Percentiles rank a stretch among this genome's conserved stretches.
Conservation (phyloP, 1,140 invertebrate species). For the Apocrypta bakeri region DNA sequence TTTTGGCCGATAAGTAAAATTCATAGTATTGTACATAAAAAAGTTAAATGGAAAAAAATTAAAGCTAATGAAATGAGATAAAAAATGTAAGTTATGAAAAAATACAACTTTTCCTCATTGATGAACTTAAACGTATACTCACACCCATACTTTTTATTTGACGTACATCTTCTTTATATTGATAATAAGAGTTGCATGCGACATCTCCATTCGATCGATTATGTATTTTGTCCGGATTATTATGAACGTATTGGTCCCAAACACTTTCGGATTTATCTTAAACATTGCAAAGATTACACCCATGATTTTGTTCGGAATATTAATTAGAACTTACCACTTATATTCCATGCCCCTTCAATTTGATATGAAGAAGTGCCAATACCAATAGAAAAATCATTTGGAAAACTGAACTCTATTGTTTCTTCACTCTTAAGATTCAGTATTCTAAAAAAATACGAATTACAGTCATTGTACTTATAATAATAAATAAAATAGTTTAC, state of each 20-base stretch:
- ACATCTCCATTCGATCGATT: slow-evolving; percentile 72
- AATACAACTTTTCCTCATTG: too few relatives aligned
- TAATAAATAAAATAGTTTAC: not conserved
- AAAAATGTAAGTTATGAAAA: too few relatives aligned
- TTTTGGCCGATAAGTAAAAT: too few relatives aligned
- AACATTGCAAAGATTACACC: slow-evolving; percentile 45
- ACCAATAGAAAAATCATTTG: slow-evolving; percentile 76
- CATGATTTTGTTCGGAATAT: not conserved
- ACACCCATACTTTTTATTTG: slow-evolving; percentile 73
- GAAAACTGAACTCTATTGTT: slow-evolving; percentile 65
- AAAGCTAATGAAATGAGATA: too few relatives aligned
- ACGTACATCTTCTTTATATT: slow-evolving; percentile 73
- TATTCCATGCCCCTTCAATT: slow-evolving; percentile 80
- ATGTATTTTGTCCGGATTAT: slow-evolving; percentile 69
- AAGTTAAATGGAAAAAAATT: too few relatives aligned
- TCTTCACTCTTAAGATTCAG: not conserved
- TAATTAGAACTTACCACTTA: slow-evolving; percentile 70
- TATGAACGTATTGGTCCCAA: slow-evolving; percentile 76
- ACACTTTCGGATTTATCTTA: slow-evolving; percentile 76
- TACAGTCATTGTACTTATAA: not conserved
- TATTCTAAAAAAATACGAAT: not conserved
- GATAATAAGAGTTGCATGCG: slow-evolving; percentile 75
- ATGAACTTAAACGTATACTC: slow-evolving; percentile 47
- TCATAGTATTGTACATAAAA: too few relatives aligned
- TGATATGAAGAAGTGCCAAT: slow-evolving; percentile 77